Evolutionary conservation across 2,888 invertebrate genomes (phyloP).

Genomic region (Atrina japonica): DNA sequence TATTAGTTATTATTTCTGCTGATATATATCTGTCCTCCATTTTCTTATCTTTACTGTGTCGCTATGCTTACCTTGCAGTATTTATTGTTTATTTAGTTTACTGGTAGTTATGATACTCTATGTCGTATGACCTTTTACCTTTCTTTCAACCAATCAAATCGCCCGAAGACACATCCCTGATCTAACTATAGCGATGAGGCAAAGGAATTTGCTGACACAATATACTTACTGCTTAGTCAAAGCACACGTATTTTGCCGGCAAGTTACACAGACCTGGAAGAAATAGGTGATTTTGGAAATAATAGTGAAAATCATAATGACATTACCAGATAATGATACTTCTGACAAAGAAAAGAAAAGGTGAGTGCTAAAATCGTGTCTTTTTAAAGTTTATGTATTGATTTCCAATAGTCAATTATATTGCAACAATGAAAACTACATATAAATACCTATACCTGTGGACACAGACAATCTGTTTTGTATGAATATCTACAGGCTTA

Average conservation of each 20-base stretch:
- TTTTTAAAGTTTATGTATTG: no score
- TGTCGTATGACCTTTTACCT: constrained; percentile 10
- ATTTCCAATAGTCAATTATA: no score
- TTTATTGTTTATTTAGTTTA: constrained; percentile 1
- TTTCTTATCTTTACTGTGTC: no score
- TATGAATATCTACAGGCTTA: no score
- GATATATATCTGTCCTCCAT: no score
- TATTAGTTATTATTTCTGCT: no score
- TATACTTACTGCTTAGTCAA: constrained; percentile 3
- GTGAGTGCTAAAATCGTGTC: no score
- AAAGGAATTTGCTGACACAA: constrained; percentile 31
- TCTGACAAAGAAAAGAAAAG: background rate
- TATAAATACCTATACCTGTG: no score
- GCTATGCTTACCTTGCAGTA: no score
- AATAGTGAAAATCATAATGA: background rate
- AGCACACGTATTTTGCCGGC: background rate
- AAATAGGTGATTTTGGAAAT: background rate
- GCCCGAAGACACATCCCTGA: background rate
- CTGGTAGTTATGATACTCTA: constrained; percentile 16
- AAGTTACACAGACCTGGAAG: background rate
- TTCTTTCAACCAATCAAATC: constrained; percentile 6
- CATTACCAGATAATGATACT: background rate
- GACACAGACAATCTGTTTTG: no score
- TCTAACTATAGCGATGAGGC: no score
- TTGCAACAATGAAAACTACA: no score